These are phyloP conservation scores for Trichomycterus rosablanca DNA, from an alignment of 2,113 vertebrate genomes.

Conservation along the genomic window DNA sequence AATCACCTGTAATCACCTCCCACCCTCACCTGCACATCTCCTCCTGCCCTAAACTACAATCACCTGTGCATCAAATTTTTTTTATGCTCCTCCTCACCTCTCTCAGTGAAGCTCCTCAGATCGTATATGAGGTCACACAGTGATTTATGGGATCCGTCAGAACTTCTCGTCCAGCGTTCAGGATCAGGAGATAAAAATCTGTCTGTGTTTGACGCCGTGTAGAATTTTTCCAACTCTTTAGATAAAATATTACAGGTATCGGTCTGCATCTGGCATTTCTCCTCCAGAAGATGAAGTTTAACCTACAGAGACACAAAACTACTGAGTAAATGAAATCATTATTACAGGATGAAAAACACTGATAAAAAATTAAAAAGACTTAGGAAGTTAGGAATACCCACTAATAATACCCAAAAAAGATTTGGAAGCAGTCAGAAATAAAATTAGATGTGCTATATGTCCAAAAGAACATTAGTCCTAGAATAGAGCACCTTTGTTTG, in stretches of 20 bases:
- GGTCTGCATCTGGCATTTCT: constrained; percentile 84
- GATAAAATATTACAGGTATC: constrained; percentile 84
- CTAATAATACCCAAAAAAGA: no score
- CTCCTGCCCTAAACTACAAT: constrained; percentile 39
- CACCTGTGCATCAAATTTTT: no score
- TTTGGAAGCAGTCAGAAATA: not conserved
- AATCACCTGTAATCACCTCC: constrained; percentile 38
- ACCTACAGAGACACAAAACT: no score
- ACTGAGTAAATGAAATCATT: no score
- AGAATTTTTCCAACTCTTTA: constrained; percentile 77
- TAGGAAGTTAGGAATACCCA: no score
- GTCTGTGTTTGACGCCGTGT: constrained; percentile 74
- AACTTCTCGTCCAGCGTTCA: constrained; percentile 39
- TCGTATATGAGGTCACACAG: constrained; percentile 63
- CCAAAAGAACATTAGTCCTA: no score
- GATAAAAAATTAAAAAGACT: no score
- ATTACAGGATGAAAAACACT: no score
- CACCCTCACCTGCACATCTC: constrained; percentile 56
- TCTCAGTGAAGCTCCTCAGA: constrained; percentile 64
- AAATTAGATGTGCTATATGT: no score
- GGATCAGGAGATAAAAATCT: constrained; percentile 56
- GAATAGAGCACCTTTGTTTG: no score
- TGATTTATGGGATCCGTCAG: constrained; percentile 53
- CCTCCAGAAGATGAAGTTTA: constrained; percentile 85
- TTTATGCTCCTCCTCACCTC: constrained; percentile 72